Base-by-base conservation (phyloP, 2,797 vertebrate genomes). In the Sebastes reedi region DNA sequence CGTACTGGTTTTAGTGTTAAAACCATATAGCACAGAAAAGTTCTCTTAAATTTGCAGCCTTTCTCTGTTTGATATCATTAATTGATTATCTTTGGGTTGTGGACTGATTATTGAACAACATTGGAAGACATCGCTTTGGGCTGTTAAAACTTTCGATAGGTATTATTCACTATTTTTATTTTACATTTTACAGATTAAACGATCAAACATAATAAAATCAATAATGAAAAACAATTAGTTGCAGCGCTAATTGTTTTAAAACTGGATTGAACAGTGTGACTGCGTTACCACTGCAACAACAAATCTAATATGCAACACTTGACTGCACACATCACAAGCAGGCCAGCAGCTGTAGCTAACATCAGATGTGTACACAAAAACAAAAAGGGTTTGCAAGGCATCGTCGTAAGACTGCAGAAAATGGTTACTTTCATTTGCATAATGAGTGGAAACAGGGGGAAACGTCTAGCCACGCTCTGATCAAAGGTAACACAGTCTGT, bases 121-220 rank as follows among this genome's bases (percentile, higher is more conserved):
- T 4, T 79, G 83, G 84, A 90, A 86, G 89, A 87, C 87, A 12
- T 78, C 7, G 2, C 4, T 12, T 8, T 5, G 30, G 20, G n/a
- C 67, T 72, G 25, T 34, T 55, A 25, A 39, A 74, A 46, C n/a
- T 14, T 52, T 52, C 0, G 8, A 83, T 55, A 36, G 61, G 46
- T 6, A 16, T 71, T 8, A 25, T 58, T 66, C 3, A 24, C 20
- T 9, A 22, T 30, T 61, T 61, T 67, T 4, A 27, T 9, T 20
- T 22, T 3, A 32, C 10, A 65, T 27, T 24, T 55, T 5, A 56
- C 1, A 5, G n/a, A 62, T 6, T 29, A 18, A 30, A 4, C 2
- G 2, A 56, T 29, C 4, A 55, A 42, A 77, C 36, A 58, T 8
- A 18, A 58, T 11, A 12, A 12, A 30, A 62, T 18, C 8, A 6